Evolutionary conservation across 1,140 invertebrate genomes (phyloP), one percentile per base, ranked within the genome.

Genomic region (Drosophila paulistorum): DNA sequence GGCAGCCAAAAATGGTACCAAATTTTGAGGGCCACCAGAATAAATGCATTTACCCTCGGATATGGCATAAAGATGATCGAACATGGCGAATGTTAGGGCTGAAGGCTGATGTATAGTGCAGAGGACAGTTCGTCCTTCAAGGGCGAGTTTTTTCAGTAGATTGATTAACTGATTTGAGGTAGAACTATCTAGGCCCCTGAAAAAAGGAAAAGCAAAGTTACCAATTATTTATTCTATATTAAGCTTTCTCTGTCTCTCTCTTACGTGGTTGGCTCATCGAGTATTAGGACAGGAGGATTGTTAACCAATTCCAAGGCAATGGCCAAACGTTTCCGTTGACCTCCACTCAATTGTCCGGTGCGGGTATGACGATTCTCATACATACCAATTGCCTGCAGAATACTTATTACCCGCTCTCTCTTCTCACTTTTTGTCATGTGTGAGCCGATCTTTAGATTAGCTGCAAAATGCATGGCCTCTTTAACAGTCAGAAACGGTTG

Each of bases 21-120:
- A 91, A 54, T 95, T 94, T 33, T 93, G 91, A 0, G 95, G 94
- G 4, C 95, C 94, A 17, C 98, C 97, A 67, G 96, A 94, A 90
- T 98, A 98, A 7, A 98, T 95, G 87, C 97, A 98, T 65, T 94
- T 93, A 1, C 97, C 97, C 48, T 95, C 95, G 0, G 95, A 95
- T 3, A 99, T 91, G 11, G 96, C 95, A 91, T 98, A 98, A 7
- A 98, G 89, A 91, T 97, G 95, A 92, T 99, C 97, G 92, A 98
- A 97, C 95, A 97, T 97, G 80, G 96, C 95, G 82, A 98, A 97
- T 1, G 98, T 93, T 39, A 95, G 93, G 1, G 97, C 96, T 69
- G 96, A 97, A 0, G 98, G 98, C 87, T 99, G 98, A 93, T 98
- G 98, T 82, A 99, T 98, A 5, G 96, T 97, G 82, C 97, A 98